Evolutionary conservation across 2,113 vertebrate species (phyloP), one percentile per base, ranked within the genome.

Genomic region (Toxotes jaculatrix): DNA sequence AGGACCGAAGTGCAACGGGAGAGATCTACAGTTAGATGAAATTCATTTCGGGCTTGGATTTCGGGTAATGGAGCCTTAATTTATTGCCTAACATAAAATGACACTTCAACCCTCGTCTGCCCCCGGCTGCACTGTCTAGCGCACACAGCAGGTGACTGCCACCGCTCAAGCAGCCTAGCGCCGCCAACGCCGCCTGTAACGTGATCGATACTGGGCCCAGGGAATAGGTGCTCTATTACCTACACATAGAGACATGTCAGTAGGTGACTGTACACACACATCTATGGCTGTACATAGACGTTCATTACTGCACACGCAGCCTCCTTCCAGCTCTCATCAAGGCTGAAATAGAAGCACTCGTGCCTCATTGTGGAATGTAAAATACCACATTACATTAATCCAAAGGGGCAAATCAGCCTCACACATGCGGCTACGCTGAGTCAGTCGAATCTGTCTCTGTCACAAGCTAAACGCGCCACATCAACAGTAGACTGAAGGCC

Each of bases 41-140:
- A 91, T 88, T 90, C 82, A 88, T 92, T 93, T 91, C 5, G 60
- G 88, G 88, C 83, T 95, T 71, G 51, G 85, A 88, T 96, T 94
- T 94, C 93, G 5, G 65, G 73, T 93, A 94, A 93, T 93, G 89
- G 89, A 89, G 79, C 78, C 27, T 79, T 89, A 93, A 93, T 94
- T 95, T 94, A 93, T 92, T 87, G 86, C 80, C 59, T 68, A 75
- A 90, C 87, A 91, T 95, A 85, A 94, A 95, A 92, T 85, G 80
- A 92, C 86, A 90, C 73, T 88, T 93, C 73, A 92, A 79, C 79
- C 90, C 79, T 43, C 4, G 85, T 71, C 89, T 89, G 83, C 89
- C 88, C 82, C 38, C 57, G 1, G 71, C 78, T 51, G 84, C 82
- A 79, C 42, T 71, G 92, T 92, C 89, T 91, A 79, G 87, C 82